phyloP scores from a whole-genome alignment of 2,888 invertebrate genomes.

The Linnaemya vulpina region DNA sequence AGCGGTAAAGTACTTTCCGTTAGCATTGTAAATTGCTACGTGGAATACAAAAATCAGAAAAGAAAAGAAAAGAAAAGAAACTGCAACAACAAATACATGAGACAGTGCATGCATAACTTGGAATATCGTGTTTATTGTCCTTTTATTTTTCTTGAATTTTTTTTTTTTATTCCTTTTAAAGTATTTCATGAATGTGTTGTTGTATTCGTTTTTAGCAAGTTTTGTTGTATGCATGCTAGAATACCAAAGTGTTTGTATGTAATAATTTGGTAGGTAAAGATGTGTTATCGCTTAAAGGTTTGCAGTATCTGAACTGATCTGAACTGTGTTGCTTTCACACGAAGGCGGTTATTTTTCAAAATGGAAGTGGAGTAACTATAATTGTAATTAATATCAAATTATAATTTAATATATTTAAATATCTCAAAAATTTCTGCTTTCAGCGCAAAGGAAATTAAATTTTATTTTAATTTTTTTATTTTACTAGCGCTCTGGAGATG shows the following conservation, averaged over 20 bases:
- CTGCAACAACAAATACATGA: slow-evolving; percentile 20
- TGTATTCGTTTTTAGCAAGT: background rate
- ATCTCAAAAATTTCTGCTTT: no score
- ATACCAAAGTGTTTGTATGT: no score
- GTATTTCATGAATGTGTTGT: slow-evolving; percentile 3
- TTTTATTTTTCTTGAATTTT: background rate
- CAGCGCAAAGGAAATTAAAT: background rate
- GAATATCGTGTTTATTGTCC: background rate
- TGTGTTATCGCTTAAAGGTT: no score
- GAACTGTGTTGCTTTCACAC: no score
- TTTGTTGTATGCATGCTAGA: no score
- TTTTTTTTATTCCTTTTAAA: background rate
- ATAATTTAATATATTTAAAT: no score
- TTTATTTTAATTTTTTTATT: background rate
- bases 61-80: background rate
- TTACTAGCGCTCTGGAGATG: background rate
- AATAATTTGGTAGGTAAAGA: no score
- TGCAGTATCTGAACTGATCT: no score
- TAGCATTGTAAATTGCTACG: slow-evolving; percentile 39
- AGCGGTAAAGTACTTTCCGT: slow-evolving; percentile 58
- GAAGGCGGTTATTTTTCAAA: no score
- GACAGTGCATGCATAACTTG: slow-evolving; percentile 18
- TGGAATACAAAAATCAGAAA: background rate
- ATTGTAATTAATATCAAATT: no score
- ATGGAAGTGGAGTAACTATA: no score